These are phyloP conservation scores for Lomographa bimaculata DNA, from an alignment of 2,888 invertebrate species.

Conservation along the genomic window DNA sequence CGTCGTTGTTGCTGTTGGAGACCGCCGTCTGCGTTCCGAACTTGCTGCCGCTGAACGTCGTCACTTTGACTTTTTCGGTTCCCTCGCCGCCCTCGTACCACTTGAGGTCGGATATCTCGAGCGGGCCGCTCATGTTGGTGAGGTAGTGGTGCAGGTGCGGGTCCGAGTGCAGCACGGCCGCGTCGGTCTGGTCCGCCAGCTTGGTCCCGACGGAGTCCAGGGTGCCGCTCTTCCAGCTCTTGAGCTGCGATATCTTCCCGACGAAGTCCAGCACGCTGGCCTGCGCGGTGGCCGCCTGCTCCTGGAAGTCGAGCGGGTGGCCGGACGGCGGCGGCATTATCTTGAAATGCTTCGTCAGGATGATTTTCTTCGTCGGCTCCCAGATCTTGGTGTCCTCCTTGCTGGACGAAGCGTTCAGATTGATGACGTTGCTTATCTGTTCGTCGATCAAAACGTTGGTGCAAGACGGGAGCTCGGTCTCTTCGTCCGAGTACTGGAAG, in stretches of 20 bases:
- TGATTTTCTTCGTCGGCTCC: conserved; percentile 72
- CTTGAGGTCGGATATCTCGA: conserved; percentile 74
- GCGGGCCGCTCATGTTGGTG: conserved; percentile 67
- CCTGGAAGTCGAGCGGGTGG: conserved; percentile 63
- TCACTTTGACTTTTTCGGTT: conserved; percentile 66
- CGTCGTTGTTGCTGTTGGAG: conserved; percentile 72
- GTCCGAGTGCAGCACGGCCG: conserved; percentile 60
- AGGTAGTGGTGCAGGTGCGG: conserved; percentile 66
- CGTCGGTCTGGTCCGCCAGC: conserved; percentile 70
- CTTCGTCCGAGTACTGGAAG: conserved; percentile 84
- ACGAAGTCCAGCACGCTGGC: conserved; percentile 70
- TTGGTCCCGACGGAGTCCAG: conserved; percentile 72
- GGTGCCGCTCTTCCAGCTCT: conserved; percentile 72
- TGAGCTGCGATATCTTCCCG: conserved; percentile 70
- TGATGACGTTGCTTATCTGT: conserved; percentile 81
- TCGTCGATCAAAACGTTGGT: conserved; percentile 70
- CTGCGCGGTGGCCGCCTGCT: conserved; percentile 49
- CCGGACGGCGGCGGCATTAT: conserved; percentile 56
- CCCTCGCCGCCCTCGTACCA: conserved; percentile 74
- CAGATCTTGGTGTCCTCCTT: conserved; percentile 72
- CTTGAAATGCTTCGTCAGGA: conserved; percentile 68
- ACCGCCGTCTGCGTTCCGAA: conserved; percentile 65
- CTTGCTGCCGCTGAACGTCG: conserved; percentile 61
- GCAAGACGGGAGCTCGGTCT: conserved; percentile 80
- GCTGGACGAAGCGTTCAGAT: conserved; percentile 74